phyloP scores from a whole-genome alignment of 2,888 invertebrate species.

The Auanema sp. region DNA sequence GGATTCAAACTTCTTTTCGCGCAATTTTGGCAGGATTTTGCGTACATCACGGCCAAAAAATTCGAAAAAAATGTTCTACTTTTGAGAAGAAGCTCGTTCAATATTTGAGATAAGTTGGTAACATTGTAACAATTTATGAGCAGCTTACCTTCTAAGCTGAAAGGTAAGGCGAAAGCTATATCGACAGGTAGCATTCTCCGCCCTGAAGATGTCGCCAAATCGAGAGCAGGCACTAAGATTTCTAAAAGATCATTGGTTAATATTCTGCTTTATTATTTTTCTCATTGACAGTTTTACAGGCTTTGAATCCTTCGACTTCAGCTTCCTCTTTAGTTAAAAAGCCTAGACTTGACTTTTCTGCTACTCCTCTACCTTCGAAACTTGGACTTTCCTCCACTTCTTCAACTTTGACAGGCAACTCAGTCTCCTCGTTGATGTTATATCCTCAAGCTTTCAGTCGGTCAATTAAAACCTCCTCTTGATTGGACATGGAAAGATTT shows the following conservation, averaged over 20 bases:
- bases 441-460: background rate
- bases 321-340: slow-evolving; percentile 11
- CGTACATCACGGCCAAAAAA: too few species aligned
- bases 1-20: too few species aligned
- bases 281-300: background rate
- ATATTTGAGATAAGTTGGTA: too few species aligned
- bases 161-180: slow-evolving; percentile 3
- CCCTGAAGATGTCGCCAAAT: slow-evolving; percentile 19
- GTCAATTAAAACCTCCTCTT: slow-evolving; percentile 6
- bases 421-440: background rate
- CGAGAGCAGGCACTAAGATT: slow-evolving; percentile 4
- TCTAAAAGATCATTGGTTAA: background rate
- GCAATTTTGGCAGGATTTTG: too few species aligned
- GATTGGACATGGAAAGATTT: slow-evolving; percentile 17
- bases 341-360: slow-evolving; percentile 10
- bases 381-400: background rate
- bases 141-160: slow-evolving; percentile 6
- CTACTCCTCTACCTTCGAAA: background rate
- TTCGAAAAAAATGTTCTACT: too few species aligned
- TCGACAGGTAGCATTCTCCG: background rate
- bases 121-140: slow-evolving; percentile 1
- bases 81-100: too few species aligned
- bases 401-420: background rate
- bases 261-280: slow-evolving; percentile 6
- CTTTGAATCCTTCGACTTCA: slow-evolving; percentile 5